Evolutionary conservation across 2,113 vertebrate genomes (phyloP).

Genomic region (Mirounga angustirostris): DNA sequence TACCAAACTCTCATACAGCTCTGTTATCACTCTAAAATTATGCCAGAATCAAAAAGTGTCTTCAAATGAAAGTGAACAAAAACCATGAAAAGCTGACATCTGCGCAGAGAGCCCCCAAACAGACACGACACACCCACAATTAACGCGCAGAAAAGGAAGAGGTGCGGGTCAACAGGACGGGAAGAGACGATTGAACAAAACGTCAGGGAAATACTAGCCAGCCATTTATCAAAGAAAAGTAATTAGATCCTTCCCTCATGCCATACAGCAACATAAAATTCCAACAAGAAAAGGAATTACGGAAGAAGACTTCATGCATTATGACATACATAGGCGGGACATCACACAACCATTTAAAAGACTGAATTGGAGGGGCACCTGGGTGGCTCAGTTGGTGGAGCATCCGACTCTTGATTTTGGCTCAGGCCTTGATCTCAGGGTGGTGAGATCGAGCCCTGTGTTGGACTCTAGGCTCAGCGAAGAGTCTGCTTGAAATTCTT

Average conservation of each 20-base stretch:
- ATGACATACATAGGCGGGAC: accelerated
- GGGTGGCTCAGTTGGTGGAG: background rate
- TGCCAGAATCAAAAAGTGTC: background rate
- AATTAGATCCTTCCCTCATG: background rate
- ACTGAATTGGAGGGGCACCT: background rate
- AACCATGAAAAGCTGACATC: background rate
- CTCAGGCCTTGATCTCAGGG: background rate
- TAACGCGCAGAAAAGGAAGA: background rate
- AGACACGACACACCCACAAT: background rate
- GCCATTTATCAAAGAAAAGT: background rate
- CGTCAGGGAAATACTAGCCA: background rate
- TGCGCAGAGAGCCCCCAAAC: background rate
- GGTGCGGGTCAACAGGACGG: background rate
- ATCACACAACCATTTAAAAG: background rate
- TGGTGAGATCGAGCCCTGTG: background rate
- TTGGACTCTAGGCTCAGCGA: background rate
- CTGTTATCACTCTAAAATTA: background rate
- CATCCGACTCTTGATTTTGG: background rate
- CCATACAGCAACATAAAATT: background rate
- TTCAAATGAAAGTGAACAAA: background rate
- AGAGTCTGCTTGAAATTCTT: background rate
- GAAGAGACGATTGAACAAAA: background rate
- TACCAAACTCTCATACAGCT: background rate
- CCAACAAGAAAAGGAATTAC: background rate
- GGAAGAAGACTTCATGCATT: background rate